phyloP scores from a whole-genome alignment of 1,140 invertebrate genomes.

The Brachystomella parvula region DNA sequence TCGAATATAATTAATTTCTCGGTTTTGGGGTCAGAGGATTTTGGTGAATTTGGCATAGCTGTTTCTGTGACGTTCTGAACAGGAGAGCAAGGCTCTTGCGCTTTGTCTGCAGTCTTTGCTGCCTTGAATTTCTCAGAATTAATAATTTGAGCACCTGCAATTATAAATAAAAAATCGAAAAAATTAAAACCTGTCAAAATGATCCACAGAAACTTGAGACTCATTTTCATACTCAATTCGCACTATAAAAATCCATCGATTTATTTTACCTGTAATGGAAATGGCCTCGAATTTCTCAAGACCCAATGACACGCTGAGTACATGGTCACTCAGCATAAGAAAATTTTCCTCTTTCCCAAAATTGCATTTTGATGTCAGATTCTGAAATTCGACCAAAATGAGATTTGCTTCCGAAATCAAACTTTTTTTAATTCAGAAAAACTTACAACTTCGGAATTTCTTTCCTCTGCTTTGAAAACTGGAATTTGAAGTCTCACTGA shows the following conservation, averaged over 20 bases:
- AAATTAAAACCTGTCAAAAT: neutral
- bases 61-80: neutral
- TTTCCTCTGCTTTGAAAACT: constrained; percentile 6
- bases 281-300: constrained; percentile 5
- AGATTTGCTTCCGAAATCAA: neutral
- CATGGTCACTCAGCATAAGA: constrained; percentile 5
- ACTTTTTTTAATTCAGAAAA: neutral
- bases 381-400: neutral
- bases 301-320: neutral
- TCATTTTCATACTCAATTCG: neutral
- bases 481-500: constrained; percentile 12
- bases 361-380: constrained; percentile 11
- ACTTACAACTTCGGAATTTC: constrained; percentile 14
- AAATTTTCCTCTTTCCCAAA: constrained; percentile 14
- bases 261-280: constrained; percentile 16
- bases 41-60: neutral
- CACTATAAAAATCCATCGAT: neutral
- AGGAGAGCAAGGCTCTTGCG: too few species aligned
- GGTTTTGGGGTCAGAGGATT: neutral
- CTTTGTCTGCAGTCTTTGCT: neutral
- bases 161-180: neutral
- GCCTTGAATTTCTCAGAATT: constrained; percentile 11
- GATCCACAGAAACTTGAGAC: neutral
- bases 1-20: constrained; percentile 18
- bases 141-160: constrained; percentile 17